Base-by-base conservation (phyloP, 2,888 invertebrate genomes). In the Drosophila setosimentum region DNA sequence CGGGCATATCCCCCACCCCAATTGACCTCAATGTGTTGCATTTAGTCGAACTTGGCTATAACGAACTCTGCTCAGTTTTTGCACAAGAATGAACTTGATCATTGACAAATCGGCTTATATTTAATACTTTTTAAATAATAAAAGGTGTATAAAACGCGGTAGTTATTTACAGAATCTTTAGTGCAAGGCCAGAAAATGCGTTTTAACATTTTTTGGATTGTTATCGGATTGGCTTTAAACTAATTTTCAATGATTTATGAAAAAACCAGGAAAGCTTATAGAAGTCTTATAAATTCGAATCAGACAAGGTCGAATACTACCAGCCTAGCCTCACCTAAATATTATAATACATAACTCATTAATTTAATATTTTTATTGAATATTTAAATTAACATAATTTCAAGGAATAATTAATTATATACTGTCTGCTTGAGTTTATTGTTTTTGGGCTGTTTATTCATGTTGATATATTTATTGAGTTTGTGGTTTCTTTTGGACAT, bases 1-100 rank as follows among this genome's bases (percentile, higher is more conserved):
- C 37, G 73, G 65, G 49, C 60, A 32, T 45, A 60, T 63, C 48
- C 87, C 74, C 81, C 83, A 67, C 79, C 82, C 71, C 55, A 64
- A 51, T 66, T 82, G 82, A 68, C 87, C 87, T 78, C 82, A 83
- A 74, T 74, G 18, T 18, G 24, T 45, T 27, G 40, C n/a, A 51
- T 24, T 54, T 59, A 65, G 64, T 33, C 18, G 6, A 54, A 48
- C 55, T 18, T 65, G 60, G 37, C 70, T 65, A 58, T 7, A 61
- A 6, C 10, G 42, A 35, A 64, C 29, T 50, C 11, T 50, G 32
- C 18, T 18, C 33, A 30, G 5, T 30, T 57, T 21, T 42, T 30
- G 27, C 21, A 13, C 2, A 55, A 29, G n/a, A 40, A 40, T n/a
- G n/a, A 55, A 21, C 4, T 29, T 55, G 55, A n/a, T 35, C 27